Percentiles rank a stretch among this genome's conserved stretches.
Conservation (phyloP, 2,113 vertebrate species). For the Vulpes vulpes region DNA sequence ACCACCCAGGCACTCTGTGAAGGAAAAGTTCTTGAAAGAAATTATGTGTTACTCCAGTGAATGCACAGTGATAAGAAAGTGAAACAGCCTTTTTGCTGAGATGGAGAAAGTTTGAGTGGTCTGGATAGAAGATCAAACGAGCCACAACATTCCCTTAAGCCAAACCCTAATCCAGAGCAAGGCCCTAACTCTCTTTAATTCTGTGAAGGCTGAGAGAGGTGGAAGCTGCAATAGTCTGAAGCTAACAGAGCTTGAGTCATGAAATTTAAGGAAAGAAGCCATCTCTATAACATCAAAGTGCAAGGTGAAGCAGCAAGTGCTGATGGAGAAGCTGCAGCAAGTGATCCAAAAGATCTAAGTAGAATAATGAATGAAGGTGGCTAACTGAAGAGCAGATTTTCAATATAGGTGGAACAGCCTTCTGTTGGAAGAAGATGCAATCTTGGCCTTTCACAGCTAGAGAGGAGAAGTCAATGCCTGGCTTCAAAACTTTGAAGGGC, state of each 20-base stretch:
- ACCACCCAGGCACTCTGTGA: background rate
- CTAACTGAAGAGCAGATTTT: background rate
- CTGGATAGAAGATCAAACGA: background rate
- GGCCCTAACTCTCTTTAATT: background rate
- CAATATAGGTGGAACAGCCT: background rate
- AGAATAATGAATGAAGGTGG: background rate
- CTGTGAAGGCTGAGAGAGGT: background rate
- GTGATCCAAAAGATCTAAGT: background rate
- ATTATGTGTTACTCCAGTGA: background rate
- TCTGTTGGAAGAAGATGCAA: background rate
- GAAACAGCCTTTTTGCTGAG: background rate
- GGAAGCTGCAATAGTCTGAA: background rate
- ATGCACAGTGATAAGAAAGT: background rate
- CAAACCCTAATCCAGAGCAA: background rate
- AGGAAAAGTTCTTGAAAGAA: background rate
- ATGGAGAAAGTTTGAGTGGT: background rate
- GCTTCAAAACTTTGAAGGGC: background rate
- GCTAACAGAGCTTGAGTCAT: background rate
- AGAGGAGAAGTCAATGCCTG: background rate
- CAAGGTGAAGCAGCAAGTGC: background rate
- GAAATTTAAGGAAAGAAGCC: background rate
- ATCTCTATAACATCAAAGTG: background rate
- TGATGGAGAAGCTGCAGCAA: background rate
- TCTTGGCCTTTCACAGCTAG: background rate
- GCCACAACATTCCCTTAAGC: background rate